Percentiles rank a stretch among this genome's conserved stretches.
Evolutionary conservation across 30 jellyfish, hydroid and myxozoan species (phyloP).

Genomic region (Turritopsis dohrnii): DNA sequence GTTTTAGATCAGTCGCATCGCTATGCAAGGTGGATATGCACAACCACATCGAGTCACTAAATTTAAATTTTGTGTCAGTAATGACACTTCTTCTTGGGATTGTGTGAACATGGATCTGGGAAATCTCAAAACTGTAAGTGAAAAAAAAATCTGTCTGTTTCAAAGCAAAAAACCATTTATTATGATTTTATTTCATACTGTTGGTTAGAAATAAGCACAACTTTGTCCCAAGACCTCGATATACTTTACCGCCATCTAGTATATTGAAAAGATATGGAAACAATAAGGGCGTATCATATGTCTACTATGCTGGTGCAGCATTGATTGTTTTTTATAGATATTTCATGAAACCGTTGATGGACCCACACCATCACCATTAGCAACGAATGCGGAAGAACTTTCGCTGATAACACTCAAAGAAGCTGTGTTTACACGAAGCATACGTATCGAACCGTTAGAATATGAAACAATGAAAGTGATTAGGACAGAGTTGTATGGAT

Average conservation of each 20-base stretch:
- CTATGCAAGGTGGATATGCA: constrained; percentile 6
- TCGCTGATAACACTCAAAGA: constrained; percentile 7
- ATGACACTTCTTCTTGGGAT: neutral
- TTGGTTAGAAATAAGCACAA: no score
- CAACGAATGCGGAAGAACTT: neutral
- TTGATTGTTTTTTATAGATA: neutral
- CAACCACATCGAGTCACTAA: neutral
- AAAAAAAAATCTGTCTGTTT: no score
- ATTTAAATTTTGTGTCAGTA: neutral
- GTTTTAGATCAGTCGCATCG: constrained; percentile 1
- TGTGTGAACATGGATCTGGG: neutral
- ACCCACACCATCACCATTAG: neutral
- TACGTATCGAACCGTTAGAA: constrained; percentile 35
- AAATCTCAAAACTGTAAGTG: neutral
- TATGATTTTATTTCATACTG: no score
- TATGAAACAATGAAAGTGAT: constrained; percentile 37
- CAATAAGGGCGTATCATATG: no score
- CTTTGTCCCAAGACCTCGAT: no score
- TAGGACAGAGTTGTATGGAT: constrained; percentile 48
- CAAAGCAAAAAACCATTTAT: no score
- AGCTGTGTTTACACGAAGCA: constrained; percentile 42
- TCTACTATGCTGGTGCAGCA: no score
- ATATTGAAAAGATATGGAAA: no score
- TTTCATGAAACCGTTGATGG: neutral
- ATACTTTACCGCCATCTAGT: no score